A percentile compares a stretch with the other conserved stretches of the same genome.
Evolutionary conservation across 2,888 invertebrate genomes (phyloP).

Genomic region (Prostheceraeus crozeri): DNA sequence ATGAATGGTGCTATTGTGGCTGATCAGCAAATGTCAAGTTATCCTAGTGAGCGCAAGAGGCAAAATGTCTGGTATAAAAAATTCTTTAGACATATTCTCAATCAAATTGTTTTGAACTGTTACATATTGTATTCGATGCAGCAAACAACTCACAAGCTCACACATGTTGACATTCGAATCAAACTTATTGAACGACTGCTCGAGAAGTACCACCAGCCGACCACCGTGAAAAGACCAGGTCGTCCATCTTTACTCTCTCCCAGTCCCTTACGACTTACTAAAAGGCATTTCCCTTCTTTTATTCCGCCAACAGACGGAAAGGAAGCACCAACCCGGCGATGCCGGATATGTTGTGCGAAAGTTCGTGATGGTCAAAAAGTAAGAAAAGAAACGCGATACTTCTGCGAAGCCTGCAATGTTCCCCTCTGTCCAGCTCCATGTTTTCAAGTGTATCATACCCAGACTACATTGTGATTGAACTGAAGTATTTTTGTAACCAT

Average conservation of each 20-base stretch:
- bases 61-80: slow-evolving; percentile 8
- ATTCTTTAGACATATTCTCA: slow-evolving; percentile 12
- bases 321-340: slow-evolving; percentile 21
- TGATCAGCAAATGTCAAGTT: not conserved
- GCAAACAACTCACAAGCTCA: slow-evolving; percentile 5
- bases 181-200: slow-evolving; percentile 1
- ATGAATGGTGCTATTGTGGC: slow-evolving; percentile 1
- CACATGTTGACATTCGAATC: not conserved
- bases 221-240: slow-evolving; percentile 1
- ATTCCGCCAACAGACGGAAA: not conserved
- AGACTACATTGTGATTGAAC: no score
- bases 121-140: slow-evolving; percentile 5
- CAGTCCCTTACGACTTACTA: slow-evolving; percentile 7
- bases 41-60: slow-evolving; percentile 9
- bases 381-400: no score
- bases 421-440: no score
- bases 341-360: slow-evolving; percentile 3
- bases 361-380: no score
- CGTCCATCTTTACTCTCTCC: not conserved
- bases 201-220: not conserved
- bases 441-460: no score
- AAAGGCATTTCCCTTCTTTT: not conserved
- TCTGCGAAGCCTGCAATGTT: no score
- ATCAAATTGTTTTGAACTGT: slow-evolving; percentile 13
- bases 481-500: no score